A percentile compares a stretch with the other conserved stretches of the same genome.
These are phyloP conservation scores for Megaceryle maxima DNA, from an alignment of 2,113 vertebrate species.

Conservation along the genomic window DNA sequence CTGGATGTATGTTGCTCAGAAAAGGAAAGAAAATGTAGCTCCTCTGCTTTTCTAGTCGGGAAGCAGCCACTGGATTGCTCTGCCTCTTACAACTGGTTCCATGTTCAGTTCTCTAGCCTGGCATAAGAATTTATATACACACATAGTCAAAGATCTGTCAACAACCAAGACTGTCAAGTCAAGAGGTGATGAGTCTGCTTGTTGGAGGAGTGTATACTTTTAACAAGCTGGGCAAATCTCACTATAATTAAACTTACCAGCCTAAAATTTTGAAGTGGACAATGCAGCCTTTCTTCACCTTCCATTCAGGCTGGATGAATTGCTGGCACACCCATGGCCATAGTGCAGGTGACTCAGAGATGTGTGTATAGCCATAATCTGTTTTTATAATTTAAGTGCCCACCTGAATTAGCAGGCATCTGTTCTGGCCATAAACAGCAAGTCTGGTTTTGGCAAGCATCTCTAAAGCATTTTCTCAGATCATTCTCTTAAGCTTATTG, in stretches of 20 bases:
- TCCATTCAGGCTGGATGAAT: neutral
- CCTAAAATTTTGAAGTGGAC: neutral
- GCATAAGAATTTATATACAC: neutral
- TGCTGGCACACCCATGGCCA: neutral
- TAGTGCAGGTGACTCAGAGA: neutral
- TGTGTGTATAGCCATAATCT: neutral
- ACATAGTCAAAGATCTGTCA: neutral
- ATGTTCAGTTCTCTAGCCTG: neutral
- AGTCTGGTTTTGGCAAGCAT: neutral
- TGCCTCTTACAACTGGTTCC: neutral
- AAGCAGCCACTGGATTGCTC: neutral
- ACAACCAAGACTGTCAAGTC: neutral
- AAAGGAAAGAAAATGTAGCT: neutral
- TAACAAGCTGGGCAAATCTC: neutral
- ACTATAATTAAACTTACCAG: neutral
- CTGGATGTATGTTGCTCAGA: neutral
- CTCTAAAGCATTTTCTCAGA: neutral
- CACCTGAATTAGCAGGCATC: conserved; percentile 20
- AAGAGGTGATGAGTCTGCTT: neutral
- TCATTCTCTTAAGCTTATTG: neutral
- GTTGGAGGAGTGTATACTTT: neutral
- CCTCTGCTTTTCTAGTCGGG: neutral
- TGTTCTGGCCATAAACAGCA: neutral
- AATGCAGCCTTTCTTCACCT: neutral
- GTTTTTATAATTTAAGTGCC: neutral